Base-by-base conservation (phyloP, 2,797 vertebrate species). In the Phataginus tricuspis region DNA sequence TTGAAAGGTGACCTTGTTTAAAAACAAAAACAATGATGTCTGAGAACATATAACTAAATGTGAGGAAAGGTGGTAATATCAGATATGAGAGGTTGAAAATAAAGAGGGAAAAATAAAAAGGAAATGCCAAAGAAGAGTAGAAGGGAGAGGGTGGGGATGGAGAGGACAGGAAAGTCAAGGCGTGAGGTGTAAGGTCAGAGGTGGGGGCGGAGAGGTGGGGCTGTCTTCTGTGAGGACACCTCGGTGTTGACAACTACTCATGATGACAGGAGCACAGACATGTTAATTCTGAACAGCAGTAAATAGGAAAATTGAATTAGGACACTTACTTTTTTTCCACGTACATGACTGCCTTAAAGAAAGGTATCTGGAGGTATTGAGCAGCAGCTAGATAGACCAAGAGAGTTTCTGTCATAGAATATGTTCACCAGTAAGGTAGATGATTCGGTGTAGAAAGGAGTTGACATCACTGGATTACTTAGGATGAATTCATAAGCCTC, bases 151-250 rank as follows among this genome's bases (percentile, higher is more conserved):
- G 13, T 51, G 61, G 51, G 10, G 45, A 59, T 16, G 25, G 19
- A 49, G 25, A 27, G 29, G 27, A 11, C 4, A 19, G 3, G 53
- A 84, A 64, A 68, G 83, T n/a, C 31, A 39, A 66, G 83, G 39
- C 3, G 0, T 0, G 1, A 5, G 23, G 5, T 15, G 3, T 25
- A 29, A 68, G 31, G 57, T 37, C 51, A 31, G 10, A 29, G 19
- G 11, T 0, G 2, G 51, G 37, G 66, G 5, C 1, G 0, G 2
- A 14, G 13, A 12, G 10, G 9, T 5, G 7, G 53, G 4, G 0
- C 29, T 11, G n/a, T 27, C 63, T 82, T 88, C 61, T 0, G 34
- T 45, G 68, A 74, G 61, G n/a, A 8, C 1, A 63, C 18, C 90
- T 84, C 42, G 51, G 53, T 27, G 53, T 29, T 87, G 77, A 85